Evolutionary conservation across 2,113 vertebrate species (phyloP).

Genomic region (Grammomys surdaster): DNA sequence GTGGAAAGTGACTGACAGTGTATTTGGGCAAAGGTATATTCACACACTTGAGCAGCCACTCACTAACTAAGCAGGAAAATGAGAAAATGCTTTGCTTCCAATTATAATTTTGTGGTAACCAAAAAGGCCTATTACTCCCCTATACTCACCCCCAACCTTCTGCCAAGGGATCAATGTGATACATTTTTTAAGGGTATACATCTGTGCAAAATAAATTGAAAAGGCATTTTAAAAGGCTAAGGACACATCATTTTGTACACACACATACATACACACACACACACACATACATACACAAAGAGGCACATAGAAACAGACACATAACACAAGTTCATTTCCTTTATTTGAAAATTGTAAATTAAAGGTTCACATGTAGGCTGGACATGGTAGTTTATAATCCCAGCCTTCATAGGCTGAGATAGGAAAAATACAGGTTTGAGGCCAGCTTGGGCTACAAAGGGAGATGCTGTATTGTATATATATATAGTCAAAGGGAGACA

Average conservation of each 20-base stretch:
- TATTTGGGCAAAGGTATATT: not conserved
- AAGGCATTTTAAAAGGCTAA: not conserved
- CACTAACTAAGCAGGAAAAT: not conserved
- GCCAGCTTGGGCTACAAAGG: not conserved
- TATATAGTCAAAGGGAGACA: not conserved
- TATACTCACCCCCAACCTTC: not conserved
- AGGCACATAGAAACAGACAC: not conserved
- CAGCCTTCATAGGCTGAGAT: not conserved
- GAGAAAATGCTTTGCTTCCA: not conserved
- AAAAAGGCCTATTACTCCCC: not conserved
- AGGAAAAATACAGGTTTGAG: not conserved
- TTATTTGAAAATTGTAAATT: not conserved
- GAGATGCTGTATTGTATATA: not conserved
- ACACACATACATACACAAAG: not conserved
- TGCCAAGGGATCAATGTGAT: not conserved
- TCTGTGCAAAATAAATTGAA: not conserved
- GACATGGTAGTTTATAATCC: not conserved
- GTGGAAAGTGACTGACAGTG: not conserved
- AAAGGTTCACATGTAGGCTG: not conserved
- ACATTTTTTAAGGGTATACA: slow-evolving; percentile 43
- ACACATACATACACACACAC: not conserved
- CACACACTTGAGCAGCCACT: not conserved
- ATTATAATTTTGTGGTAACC: not conserved
- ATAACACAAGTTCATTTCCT: not conserved
- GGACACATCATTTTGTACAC: not conserved